phyloP scores from a whole-genome alignment of 2,888 invertebrate genomes.

The Caenorhabditis wallacei region DNA sequence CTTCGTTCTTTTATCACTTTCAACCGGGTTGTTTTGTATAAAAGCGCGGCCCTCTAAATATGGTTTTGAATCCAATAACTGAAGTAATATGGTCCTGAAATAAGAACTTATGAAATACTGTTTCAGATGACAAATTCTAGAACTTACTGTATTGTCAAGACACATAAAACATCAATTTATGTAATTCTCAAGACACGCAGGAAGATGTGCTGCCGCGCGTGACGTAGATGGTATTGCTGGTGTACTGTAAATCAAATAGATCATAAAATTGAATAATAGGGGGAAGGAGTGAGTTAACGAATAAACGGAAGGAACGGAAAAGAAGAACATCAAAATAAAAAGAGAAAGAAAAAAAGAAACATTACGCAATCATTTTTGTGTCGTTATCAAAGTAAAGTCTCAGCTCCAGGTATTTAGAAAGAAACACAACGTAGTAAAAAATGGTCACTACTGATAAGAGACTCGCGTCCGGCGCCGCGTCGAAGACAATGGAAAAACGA shows the following conservation, averaged over 20 bases:
- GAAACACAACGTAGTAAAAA: conserved; percentile 58
- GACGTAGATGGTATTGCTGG: conserved; percentile 47
- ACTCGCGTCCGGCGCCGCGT: conserved; percentile 35
- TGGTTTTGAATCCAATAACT: conserved; percentile 45
- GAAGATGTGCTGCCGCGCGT: conserved; percentile 52
- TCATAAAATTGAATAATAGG: not conserved
- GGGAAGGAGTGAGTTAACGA: not conserved
- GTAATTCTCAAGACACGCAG: conserved; percentile 36
- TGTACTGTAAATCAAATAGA: conserved; percentile 31
- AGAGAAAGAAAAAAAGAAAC: conserved; percentile 41
- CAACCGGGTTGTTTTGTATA: conserved; percentile 48
- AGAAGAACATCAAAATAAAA: conserved; percentile 18
- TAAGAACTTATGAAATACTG: not conserved
- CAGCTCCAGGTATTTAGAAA: conserved; percentile 39
- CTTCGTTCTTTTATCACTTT: conserved; percentile 28
- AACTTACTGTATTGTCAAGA: conserved; percentile 52
- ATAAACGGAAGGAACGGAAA: conserved; percentile 4
- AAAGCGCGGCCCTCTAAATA: conserved; percentile 63
- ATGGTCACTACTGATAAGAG: conserved; percentile 49
- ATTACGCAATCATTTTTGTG: conserved; percentile 30
- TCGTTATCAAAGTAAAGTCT: conserved; percentile 30
- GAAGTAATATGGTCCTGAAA: conserved; percentile 56
- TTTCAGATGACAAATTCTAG: not conserved
- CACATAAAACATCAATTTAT: conserved; percentile 65
- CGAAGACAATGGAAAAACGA: conserved; percentile 60